Conservation (phyloP, 2,113 vertebrate species). For the Colistium nudipinnis region DNA sequence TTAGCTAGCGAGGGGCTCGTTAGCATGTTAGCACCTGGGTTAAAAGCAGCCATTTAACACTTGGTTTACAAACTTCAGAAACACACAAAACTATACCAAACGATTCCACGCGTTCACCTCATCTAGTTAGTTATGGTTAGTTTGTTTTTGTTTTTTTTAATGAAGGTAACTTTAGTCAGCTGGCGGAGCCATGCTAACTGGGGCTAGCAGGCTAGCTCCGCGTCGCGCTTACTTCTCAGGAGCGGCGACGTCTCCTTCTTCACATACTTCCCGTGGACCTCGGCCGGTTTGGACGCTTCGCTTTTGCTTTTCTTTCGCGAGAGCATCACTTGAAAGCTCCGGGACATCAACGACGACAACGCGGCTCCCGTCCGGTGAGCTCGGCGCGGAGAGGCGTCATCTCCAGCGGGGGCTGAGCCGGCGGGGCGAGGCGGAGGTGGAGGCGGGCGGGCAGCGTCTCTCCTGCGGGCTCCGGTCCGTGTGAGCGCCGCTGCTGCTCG, state of each 20-base stretch:
- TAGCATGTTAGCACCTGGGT: constrained; percentile 1
- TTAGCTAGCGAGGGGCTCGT: constrained; percentile 26
- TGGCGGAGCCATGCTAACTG: constrained; percentile 13
- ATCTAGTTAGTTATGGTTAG: fast-evolving
- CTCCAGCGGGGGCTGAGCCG: constrained; percentile 54
- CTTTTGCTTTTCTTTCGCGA: constrained; percentile 96
- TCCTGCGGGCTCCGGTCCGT: constrained; percentile 26
- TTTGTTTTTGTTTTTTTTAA: fast-evolving
- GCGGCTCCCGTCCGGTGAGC: constrained; percentile 25
- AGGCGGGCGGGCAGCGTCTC: constrained; percentile 18
- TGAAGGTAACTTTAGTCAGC: background rate
- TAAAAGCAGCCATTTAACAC: background rate
- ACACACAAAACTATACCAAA: fast-evolving
- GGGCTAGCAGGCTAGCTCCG: constrained; percentile 18
- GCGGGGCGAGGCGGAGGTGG: constrained; percentile 42
- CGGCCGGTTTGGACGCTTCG: constrained; percentile 94
- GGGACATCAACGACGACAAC: constrained; percentile 66
- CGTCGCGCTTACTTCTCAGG: constrained; percentile 88
- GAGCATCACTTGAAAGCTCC: constrained; percentile 86
- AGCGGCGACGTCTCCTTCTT: constrained; percentile 98
- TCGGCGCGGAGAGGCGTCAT: constrained; percentile 56
- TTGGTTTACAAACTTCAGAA: fast-evolving
- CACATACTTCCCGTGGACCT: constrained; percentile 98
- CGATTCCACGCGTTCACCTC: background rate
- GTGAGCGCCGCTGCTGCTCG: constrained; percentile 5